Conservation (phyloP, 1,140 invertebrate species). For the Diachasma alloeum region DNA sequence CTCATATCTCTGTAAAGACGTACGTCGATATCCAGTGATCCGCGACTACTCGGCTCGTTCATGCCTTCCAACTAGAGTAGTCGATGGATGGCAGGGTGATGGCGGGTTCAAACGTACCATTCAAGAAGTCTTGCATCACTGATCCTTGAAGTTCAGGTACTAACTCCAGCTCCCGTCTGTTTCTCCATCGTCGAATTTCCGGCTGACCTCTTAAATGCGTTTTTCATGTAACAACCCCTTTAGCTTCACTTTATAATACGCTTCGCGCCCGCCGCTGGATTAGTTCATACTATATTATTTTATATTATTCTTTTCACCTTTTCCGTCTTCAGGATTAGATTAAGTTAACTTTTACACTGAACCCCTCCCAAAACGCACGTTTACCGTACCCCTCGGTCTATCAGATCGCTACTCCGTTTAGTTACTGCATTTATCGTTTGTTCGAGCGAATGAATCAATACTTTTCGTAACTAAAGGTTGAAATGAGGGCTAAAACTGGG, state of each 20-base stretch:
- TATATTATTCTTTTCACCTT: no score
- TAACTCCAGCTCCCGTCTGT: not conserved
- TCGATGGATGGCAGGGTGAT: not conserved
- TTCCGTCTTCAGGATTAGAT: no score
- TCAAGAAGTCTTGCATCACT: constrained; percentile 7
- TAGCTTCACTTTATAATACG: not conserved
- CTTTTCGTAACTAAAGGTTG: no score
- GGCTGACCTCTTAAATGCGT: not conserved
- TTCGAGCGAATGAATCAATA: no score
- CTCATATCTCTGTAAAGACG: constrained; percentile 1
- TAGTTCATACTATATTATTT: no score
- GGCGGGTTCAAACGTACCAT: not conserved
- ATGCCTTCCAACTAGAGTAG: not conserved
- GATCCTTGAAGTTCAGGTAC: not conserved
- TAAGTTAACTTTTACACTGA: no score
- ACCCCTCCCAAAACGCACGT: no score
- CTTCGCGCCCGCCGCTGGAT: no score
- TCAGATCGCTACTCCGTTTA: no score
- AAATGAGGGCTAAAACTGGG: no score
- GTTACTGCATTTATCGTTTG: no score
- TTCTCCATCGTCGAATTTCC: not conserved
- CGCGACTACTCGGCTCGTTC: not conserved
- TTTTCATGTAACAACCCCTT: not conserved
- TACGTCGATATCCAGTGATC: constrained; percentile 6
- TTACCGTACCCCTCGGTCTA: no score